A percentile compares a stretch with the other conserved stretches of the same genome.
Conservation (phyloP, 2,797 vertebrate genomes). For the Euthynnus affinis region DNA sequence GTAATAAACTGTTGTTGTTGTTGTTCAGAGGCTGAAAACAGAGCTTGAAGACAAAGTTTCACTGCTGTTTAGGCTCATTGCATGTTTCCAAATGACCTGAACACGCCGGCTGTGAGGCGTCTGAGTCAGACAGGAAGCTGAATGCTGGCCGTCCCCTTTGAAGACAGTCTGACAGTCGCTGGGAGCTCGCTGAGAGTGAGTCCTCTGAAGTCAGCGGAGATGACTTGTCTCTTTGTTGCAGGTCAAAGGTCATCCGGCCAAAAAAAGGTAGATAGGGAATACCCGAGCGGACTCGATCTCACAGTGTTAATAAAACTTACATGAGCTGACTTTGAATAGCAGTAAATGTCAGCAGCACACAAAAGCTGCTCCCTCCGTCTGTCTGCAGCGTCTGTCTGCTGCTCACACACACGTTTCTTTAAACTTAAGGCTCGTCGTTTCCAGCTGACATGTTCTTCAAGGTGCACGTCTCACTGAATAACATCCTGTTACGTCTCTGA, state of each 20-base stretch:
- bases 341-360: slow-evolving; percentile 53
- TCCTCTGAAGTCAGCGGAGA: slow-evolving; percentile 32
- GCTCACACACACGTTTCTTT: neutral
- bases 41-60: neutral
- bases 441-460: no score
- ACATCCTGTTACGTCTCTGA: no score
- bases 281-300: slow-evolving; percentile 19
- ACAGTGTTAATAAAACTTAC: slow-evolving; percentile 54
- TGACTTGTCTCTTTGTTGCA: slow-evolving; percentile 37
- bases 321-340: slow-evolving; percentile 55
- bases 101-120: slow-evolving; percentile 15
- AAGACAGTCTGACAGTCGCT: slow-evolving; percentile 7
- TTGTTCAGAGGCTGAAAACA: neutral
- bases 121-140: neutral
- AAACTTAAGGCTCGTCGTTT: neutral
- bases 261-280: slow-evolving; percentile 27
- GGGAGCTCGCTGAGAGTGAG: neutral
- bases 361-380: slow-evolving; percentile 4
- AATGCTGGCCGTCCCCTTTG: slow-evolving; percentile 28
- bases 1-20: no score
- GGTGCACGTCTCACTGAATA: no score
- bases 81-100: slow-evolving; percentile 5
- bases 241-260: neutral
- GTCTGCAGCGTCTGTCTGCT: neutral
- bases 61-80: neutral